These are phyloP conservation scores for Sebastes hubbsi DNA, from an alignment of 2,797 vertebrate species.

Conservation along the genomic window DNA sequence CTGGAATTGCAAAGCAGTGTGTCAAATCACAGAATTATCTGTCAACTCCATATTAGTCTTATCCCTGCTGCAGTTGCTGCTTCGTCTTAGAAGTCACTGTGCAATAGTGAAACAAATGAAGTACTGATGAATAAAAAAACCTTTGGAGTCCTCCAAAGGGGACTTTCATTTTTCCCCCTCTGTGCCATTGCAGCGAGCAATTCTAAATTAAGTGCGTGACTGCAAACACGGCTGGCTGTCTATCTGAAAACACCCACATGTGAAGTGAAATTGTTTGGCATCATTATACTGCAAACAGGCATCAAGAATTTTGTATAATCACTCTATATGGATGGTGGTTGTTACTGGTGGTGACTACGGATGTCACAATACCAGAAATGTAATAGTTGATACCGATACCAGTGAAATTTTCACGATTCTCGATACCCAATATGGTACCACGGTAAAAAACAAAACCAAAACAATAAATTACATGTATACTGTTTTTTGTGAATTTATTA, in stretches of 20 bases:
- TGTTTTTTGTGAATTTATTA: no score
- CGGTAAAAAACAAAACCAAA: no score
- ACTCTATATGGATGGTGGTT: background rate
- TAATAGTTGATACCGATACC: no score
- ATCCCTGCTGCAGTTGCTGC: constrained; percentile 48
- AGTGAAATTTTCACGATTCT: no score
- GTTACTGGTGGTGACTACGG: no score
- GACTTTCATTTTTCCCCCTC: constrained; percentile 38
- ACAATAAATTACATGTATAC: no score
- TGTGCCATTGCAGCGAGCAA: constrained; percentile 27
- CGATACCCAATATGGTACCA: no score
- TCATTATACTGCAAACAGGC: constrained; percentile 18
- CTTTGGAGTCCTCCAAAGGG: constrained; percentile 60
- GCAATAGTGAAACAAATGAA: constrained; percentile 58
- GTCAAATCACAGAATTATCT: constrained; percentile 59
- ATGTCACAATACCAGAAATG: no score
- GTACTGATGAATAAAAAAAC: constrained; percentile 56
- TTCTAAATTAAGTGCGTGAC: constrained; percentile 41
- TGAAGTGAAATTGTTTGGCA: constrained; percentile 39
- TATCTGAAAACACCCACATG: constrained; percentile 53
- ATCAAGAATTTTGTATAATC: constrained; percentile 23
- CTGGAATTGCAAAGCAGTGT: constrained; percentile 30
- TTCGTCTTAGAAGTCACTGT: constrained; percentile 46
- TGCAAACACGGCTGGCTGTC: constrained; percentile 42
- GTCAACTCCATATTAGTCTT: constrained; percentile 46